phyloP scores from a whole-genome alignment of 2,888 invertebrate genomes.

The Pyrocoelia pectoralis region DNA sequence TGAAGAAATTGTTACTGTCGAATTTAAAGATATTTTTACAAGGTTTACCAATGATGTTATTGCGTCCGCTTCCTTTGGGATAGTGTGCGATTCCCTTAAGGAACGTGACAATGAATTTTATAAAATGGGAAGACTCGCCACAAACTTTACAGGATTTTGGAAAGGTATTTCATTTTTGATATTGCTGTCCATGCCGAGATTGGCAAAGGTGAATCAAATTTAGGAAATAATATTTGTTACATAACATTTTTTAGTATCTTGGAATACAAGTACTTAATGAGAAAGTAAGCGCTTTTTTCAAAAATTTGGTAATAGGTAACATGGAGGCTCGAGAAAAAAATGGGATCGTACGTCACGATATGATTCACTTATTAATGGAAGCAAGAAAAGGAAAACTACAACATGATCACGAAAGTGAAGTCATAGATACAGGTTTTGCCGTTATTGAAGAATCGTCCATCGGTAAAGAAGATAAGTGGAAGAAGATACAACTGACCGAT shows the following conservation, averaged over 20 bases:
- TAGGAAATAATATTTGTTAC: not conserved
- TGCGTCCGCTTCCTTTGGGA: conserved; percentile 53
- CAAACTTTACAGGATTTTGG: conserved; percentile 50
- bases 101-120: conserved; percentile 50
- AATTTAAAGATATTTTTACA: conserved; percentile 49
- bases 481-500: conserved; percentile 49
- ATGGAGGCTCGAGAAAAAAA: conserved; percentile 34
- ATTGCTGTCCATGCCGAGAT: conserved; percentile 15
- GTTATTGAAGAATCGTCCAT: too few species aligned
- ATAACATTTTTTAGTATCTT: conserved; percentile 36
- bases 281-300: conserved; percentile 21
- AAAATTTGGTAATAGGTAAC: not conserved
- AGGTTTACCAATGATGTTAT: conserved; percentile 54
- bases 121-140: conserved; percentile 59
- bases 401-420: conserved; percentile 44
- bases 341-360: conserved; percentile 50
- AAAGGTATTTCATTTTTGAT: conserved; percentile 20
- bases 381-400: conserved; percentile 58
- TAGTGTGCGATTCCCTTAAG: conserved; percentile 48
- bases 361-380: conserved; percentile 66
- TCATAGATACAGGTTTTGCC: not conserved
- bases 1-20: conserved; percentile 26
- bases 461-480: too few species aligned
- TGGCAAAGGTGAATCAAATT: conserved; percentile 20
- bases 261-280: conserved; percentile 26